A percentile compares a stretch with the other conserved stretches of the same genome.
Evolutionary conservation across 2,797 vertebrate genomes (phyloP).

Genomic region (Rousettus madagascariensis): DNA sequence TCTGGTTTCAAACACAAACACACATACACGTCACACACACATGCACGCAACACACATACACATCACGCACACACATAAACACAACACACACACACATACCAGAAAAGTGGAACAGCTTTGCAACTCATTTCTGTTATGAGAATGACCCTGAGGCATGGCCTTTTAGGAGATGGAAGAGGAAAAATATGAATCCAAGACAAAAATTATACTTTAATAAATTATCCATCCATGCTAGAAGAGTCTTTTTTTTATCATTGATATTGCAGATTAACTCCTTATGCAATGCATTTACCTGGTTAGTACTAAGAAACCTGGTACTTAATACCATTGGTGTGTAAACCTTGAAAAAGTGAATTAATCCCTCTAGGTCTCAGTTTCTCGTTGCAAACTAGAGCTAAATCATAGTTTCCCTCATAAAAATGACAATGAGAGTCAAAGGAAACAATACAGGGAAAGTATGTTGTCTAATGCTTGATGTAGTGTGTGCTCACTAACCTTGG

Average conservation of each 20-base stretch:
- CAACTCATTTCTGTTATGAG: background rate
- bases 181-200: background rate
- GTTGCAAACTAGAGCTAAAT: background rate
- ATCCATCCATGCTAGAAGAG: background rate
- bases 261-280: background rate
- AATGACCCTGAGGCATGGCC: background rate
- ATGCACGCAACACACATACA: background rate
- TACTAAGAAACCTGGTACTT: background rate
- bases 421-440: background rate
- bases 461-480: too few relatives aligned
- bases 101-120: background rate
- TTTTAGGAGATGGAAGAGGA: background rate
- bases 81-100: background rate
- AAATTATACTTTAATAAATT: background rate
- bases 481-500: background rate
- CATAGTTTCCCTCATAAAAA: background rate
- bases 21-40: background rate
- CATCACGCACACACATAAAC: background rate
- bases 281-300: background rate
- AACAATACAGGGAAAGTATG: fast-evolving
- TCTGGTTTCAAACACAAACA: background rate
- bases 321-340: background rate
- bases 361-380: background rate
- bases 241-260: background rate
- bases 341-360: background rate